Percentiles rank a stretch among this genome's conserved stretches.
phyloP scores from a whole-genome alignment of 1,140 invertebrate species.

The Phthorimaea operculella region DNA sequence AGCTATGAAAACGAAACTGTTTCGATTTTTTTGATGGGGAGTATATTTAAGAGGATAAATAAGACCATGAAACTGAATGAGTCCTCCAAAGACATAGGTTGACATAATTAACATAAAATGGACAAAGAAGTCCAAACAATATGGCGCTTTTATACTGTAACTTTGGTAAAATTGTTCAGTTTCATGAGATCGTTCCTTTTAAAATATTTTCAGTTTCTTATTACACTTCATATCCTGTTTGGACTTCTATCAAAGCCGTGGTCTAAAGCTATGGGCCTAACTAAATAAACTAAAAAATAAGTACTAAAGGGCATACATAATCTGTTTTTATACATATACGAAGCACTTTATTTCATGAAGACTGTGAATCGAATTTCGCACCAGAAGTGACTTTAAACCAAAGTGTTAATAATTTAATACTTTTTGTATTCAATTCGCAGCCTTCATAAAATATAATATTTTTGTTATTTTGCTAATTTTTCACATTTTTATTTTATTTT shows the following conservation, averaged over 20 bases:
- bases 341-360: slow-evolving; percentile 18
- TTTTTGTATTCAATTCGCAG: neutral
- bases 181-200: too few species aligned
- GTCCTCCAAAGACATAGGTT: too few species aligned
- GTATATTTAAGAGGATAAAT: too few species aligned
- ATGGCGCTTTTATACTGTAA: too few species aligned
- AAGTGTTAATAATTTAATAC: neutral
- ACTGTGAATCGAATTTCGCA: slow-evolving; percentile 6
- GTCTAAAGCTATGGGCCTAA: neutral
- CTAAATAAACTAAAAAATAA: slow-evolving; percentile 15
- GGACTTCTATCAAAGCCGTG: neutral
- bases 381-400: neutral
- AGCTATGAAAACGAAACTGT: too few species aligned
- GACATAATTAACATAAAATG: too few species aligned
- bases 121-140: too few species aligned
- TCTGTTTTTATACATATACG: slow-evolving; percentile 15
- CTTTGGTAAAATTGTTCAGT: too few species aligned
- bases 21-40: too few species aligned
- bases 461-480: slow-evolving; percentile 46
- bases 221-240: too few species aligned
- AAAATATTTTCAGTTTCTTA: too few species aligned
- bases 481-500: slow-evolving; percentile 49
- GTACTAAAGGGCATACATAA: slow-evolving; percentile 28
- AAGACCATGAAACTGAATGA: too few species aligned
- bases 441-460: slow-evolving; percentile 33